Conservation (phyloP, 92 coral and sea anemone species). For the Zoanthus gigantus region DNA sequence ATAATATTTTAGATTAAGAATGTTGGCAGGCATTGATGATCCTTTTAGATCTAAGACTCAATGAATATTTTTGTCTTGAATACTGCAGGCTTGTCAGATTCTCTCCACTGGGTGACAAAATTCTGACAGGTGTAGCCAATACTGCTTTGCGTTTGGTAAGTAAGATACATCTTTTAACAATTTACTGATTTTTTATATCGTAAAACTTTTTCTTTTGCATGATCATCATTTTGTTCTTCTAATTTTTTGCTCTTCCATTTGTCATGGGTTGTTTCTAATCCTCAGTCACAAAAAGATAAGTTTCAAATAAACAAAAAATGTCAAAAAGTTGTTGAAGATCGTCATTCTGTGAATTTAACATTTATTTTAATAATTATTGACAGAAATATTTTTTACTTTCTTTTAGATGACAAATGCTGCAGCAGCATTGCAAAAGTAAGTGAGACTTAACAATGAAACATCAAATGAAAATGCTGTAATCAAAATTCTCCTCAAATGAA, state of each 20-base stretch:
- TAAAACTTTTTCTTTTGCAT: no score
- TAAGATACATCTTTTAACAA: not conserved
- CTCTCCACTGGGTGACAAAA: conserved; percentile 88
- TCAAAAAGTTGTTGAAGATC: no score
- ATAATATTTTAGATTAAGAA: no score
- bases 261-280: no score
- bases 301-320: no score
- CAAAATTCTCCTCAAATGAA: no score
- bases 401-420: conserved; percentile 12
- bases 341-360: not conserved
- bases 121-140: conserved; percentile 91
- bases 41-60: no score
- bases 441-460: not conserved
- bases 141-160: conserved; percentile 23
- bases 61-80: not conserved
- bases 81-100: conserved; percentile 79
- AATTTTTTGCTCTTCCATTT: no score
- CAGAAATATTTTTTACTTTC: not conserved
- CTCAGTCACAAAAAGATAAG: no score
- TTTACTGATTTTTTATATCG: no score
- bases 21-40: no score
- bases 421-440: conserved; percentile 39
- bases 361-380: not conserved
- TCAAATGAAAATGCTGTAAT: not conserved
- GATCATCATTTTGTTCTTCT: no score